Conservation (phyloP, 2,888 invertebrate species). For the Perizoma flavofasciatum region DNA sequence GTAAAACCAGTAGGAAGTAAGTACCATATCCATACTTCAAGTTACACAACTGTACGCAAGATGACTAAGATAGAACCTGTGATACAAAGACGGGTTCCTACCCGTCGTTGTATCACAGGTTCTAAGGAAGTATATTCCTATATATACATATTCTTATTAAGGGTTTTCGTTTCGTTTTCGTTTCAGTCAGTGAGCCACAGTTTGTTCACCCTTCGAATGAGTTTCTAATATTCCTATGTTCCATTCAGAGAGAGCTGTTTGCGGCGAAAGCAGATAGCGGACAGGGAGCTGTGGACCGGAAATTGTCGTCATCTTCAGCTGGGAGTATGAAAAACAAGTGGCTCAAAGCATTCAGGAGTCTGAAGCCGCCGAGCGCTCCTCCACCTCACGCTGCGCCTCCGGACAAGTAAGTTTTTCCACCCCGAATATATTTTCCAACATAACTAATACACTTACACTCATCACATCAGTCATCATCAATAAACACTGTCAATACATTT, state of each 20-base stretch:
- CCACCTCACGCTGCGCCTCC: conserved; percentile 74
- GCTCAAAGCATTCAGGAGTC: conserved; percentile 97
- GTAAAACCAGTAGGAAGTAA: not conserved
- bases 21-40: no score
- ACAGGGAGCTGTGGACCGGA: conserved; percentile 89
- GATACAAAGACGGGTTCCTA: no score
- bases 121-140: no score
- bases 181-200: no score
- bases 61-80: no score
- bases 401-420: conserved; percentile 66
- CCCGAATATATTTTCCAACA: not conserved
- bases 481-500: not conserved
- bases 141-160: no score
- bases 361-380: conserved; percentile 90
- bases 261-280: conserved; percentile 89
- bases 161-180: no score
- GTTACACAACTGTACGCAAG: no score
- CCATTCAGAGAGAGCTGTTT: conserved; percentile 92
- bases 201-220: not conserved
- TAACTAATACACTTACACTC: no score
- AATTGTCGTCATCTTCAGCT: conserved; percentile 93
- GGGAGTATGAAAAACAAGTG: conserved; percentile 98
- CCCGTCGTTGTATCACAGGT: no score
- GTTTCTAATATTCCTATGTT: conserved; percentile 27
- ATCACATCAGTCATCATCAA: not conserved